These are phyloP conservation scores for Cynoglossus semilaevis DNA, from an alignment of 2,113 vertebrate genomes.

Conservation along the genomic window DNA sequence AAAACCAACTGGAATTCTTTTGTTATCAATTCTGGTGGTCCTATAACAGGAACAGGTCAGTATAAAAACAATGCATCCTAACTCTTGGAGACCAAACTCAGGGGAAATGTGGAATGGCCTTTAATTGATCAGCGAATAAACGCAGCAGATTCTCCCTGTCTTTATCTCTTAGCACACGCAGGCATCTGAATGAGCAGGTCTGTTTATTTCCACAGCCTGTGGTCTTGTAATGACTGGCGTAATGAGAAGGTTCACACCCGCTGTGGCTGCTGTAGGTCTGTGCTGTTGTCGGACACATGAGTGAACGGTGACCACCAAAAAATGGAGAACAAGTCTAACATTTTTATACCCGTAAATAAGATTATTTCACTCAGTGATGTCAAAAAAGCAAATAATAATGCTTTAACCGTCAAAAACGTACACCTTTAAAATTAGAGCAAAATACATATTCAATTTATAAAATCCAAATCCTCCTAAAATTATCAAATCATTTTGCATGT, in stretches of 20 bases:
- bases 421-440: too few species aligned
- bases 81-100: constrained; percentile 55
- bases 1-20: constrained; percentile 64
- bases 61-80: constrained; percentile 51
- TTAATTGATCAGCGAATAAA: constrained; percentile 69
- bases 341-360: constrained; percentile 60
- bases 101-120: constrained; percentile 39
- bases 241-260: constrained; percentile 35
- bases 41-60: constrained; percentile 62
- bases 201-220: constrained; percentile 53
- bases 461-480: too few species aligned
- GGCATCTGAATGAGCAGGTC: constrained; percentile 62
- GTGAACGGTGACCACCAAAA: constrained; percentile 63
- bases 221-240: constrained; percentile 46
- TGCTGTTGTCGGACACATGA: constrained; percentile 45
- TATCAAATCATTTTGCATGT: too few species aligned
- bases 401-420: too few species aligned
- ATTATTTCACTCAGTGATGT: constrained; percentile 67
- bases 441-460: too few species aligned
- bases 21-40: constrained; percentile 62
- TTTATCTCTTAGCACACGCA: constrained; percentile 37
- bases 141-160: constrained; percentile 46
- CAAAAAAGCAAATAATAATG: too few species aligned
- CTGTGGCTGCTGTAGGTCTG: constrained; percentile 51
- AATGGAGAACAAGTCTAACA: constrained; percentile 61